Evolutionary conservation across 2,888 invertebrate genomes (phyloP).

Genomic region (Idaea straminata): DNA sequence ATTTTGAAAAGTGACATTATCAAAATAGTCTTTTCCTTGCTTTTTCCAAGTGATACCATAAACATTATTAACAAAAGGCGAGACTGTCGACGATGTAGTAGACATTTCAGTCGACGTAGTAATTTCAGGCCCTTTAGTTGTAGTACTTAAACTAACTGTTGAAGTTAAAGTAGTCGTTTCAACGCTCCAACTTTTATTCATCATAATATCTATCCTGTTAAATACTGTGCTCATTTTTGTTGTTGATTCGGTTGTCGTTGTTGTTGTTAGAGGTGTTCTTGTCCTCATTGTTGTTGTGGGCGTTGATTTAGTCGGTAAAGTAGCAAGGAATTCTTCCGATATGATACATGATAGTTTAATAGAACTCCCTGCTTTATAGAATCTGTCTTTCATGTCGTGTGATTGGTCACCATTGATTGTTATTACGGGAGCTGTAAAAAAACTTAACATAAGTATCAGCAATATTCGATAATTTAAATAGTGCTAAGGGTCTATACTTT

Average conservation of each 20-base stretch:
- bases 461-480: neutral
- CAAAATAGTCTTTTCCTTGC: conserved; percentile 66
- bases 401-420: conserved; percentile 86
- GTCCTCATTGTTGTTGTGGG: conserved; percentile 45
- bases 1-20: conserved; percentile 68
- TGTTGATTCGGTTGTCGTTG: conserved; percentile 66
- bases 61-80: conserved; percentile 63
- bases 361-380: conserved; percentile 87
- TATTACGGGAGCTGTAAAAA: conserved; percentile 83
- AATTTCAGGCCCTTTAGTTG: conserved; percentile 49
- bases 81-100: conserved; percentile 48
- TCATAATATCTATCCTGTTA: conserved; percentile 74
- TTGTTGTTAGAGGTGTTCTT: conserved; percentile 51
- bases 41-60: conserved; percentile 74
- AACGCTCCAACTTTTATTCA: conserved; percentile 77
- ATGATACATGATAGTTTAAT: conserved; percentile 84
- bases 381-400: conserved; percentile 84
- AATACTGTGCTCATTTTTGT: conserved; percentile 70
- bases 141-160: conserved; percentile 70
- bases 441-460: neutral
- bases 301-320: conserved; percentile 52
- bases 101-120: conserved; percentile 50
- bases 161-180: conserved; percentile 71
- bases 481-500: no score
- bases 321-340: conserved; percentile 64